Evolutionary conservation across 2,113 vertebrate genomes (phyloP).

Genomic region (Cheilinus undulatus): DNA sequence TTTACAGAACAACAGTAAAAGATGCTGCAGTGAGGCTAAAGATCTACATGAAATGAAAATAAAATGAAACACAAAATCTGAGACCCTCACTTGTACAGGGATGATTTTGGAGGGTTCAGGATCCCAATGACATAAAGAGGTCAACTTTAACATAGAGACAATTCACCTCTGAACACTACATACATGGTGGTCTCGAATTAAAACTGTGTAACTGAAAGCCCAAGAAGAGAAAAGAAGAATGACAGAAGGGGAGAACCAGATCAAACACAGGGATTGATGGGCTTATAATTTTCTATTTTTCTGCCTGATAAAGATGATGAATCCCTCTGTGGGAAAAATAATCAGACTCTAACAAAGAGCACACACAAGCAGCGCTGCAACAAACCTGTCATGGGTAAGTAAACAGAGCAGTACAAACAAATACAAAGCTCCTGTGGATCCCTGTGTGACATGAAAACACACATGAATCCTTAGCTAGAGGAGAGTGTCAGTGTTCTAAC

Average conservation of each 20-base stretch:
- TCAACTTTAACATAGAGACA: conserved; percentile 67
- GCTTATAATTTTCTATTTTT: conserved; percentile 68
- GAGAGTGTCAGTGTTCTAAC: conserved; percentile 25
- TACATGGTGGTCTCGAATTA: conserved; percentile 38
- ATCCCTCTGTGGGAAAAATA: conserved; percentile 73
- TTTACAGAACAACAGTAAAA: conserved; percentile 33
- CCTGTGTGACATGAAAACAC: conserved; percentile 14
- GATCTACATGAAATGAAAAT: conserved; percentile 4
- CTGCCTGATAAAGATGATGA: conserved; percentile 78
- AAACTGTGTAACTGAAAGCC: conserved; percentile 37
- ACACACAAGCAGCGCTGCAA: conserved; percentile 49
- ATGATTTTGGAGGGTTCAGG: too few species aligned
- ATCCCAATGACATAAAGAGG: conserved; percentile 40
- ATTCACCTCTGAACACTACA: conserved; percentile 55
- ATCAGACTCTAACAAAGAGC: conserved; percentile 69
- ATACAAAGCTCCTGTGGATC: conserved; percentile 37
- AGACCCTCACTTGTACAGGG: conserved; percentile 1
- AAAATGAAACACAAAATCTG: conserved; percentile 33
- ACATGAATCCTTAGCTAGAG: conserved; percentile 1
- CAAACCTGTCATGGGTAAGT: conserved; percentile 65
- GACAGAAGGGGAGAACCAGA: conserved; percentile 38
- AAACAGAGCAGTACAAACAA: conserved; percentile 60
- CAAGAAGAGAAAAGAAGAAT: conserved; percentile 26
- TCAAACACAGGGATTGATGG: conserved; percentile 69
- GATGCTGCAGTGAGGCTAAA: conserved; percentile 11